Percentiles rank a stretch among this genome's conserved stretches.
These are phyloP conservation scores for Gallinago paraguaiae DNA, from an alignment of 2,113 vertebrate genomes.

Conservation along the genomic window DNA sequence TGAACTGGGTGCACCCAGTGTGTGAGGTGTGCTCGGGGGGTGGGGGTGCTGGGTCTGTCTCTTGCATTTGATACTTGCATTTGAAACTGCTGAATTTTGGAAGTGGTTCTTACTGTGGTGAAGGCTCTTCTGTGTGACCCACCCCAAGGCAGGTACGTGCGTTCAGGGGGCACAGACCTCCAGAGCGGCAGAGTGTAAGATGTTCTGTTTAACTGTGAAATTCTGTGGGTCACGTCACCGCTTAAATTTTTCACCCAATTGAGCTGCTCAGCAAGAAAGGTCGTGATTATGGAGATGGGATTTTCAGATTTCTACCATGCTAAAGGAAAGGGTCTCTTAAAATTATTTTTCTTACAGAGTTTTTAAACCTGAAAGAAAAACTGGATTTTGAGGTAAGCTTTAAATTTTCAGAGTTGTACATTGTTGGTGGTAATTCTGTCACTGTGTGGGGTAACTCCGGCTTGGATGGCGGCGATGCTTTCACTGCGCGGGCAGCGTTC, in stretches of 20 bases:
- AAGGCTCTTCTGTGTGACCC: background rate
- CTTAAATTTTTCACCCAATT: background rate
- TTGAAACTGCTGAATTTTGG: background rate
- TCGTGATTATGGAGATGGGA: background rate
- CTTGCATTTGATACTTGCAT: background rate
- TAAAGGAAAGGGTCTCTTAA: background rate
- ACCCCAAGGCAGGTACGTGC: background rate
- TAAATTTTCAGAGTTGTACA: background rate
- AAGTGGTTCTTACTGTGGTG: background rate
- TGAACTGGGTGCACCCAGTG: background rate
- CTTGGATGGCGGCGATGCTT: background rate
- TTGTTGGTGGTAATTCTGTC: background rate
- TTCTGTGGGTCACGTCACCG: background rate
- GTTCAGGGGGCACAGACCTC: background rate
- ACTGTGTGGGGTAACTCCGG: background rate
- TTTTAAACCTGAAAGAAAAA: background rate
- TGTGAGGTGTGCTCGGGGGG: background rate
- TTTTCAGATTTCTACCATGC: background rate
- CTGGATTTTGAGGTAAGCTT: background rate
- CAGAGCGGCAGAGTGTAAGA: accelerated
- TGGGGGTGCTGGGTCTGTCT: background rate
- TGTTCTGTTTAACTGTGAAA: background rate
- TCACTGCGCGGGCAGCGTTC: background rate
- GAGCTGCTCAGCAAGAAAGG: background rate
- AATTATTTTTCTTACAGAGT: background rate